A percentile compares a stretch with the other conserved stretches of the same genome.
Evolutionary conservation across 2,888 invertebrate genomes (phyloP).

Genomic region (Drosophila mercatorum): DNA sequence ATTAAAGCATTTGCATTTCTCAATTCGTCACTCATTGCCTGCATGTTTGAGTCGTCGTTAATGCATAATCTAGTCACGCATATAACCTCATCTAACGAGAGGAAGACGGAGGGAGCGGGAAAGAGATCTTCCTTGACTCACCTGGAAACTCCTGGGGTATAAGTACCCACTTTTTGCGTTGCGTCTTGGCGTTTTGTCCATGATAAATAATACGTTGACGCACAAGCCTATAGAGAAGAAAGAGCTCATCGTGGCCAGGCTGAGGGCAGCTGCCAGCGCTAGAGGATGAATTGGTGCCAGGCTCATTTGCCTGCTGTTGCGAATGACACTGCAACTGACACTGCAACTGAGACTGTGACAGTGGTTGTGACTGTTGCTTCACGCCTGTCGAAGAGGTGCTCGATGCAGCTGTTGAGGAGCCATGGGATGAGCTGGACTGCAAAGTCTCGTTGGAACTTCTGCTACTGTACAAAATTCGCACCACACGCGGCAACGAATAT

Average conservation of each 20-base stretch:
- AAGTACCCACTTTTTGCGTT: slow-evolving; percentile 84
- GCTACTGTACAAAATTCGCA: slow-evolving; percentile 81
- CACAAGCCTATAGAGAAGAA: slow-evolving; percentile 83
- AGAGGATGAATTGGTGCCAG: slow-evolving; percentile 41
- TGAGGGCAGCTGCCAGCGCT: slow-evolving; percentile 41
- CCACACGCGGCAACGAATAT: slow-evolving; percentile 83
- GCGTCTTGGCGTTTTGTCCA: slow-evolving; percentile 83
- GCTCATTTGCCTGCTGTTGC: slow-evolving; percentile 21
- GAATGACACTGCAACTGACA: slow-evolving; percentile 18
- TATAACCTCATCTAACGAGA: slow-evolving; percentile 68
- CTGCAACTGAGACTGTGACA: slow-evolving; percentile 11
- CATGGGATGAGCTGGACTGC: slow-evolving; percentile 84
- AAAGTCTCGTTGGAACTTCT: slow-evolving; percentile 83
- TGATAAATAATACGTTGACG: slow-evolving; percentile 84
- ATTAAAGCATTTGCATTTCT: background rate
- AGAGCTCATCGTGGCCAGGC: slow-evolving; percentile 79
- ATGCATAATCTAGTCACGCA: slow-evolving; percentile 10
- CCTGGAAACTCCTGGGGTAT: slow-evolving; percentile 85
- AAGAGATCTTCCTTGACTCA: slow-evolving; percentile 54
- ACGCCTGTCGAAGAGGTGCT: slow-evolving; percentile 74
- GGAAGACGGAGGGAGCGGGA: background rate
- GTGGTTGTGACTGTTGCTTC: slow-evolving; percentile 38
- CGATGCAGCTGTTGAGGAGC: slow-evolving; percentile 83
- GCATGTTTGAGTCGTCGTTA: slow-evolving; percentile 14
- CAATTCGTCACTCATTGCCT: background rate